Evolutionary conservation across 2,113 vertebrate species (phyloP).

Genomic region (Camelus bactrianus): DNA sequence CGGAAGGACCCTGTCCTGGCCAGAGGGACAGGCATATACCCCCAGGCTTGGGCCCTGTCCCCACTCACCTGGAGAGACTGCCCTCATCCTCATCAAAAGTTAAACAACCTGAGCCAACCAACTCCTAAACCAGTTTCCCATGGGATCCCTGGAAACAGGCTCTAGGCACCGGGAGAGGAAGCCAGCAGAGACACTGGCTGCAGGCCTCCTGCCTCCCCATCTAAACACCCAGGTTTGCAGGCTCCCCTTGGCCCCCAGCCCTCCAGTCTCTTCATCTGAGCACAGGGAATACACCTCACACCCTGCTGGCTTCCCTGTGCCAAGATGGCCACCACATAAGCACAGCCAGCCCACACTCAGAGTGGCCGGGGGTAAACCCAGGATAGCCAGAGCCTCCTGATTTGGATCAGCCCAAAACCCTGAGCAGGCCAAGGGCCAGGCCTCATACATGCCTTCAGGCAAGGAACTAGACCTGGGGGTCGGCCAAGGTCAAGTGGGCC

Average conservation of each 20-base stretch:
- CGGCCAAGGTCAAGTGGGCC: background rate
- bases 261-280: background rate
- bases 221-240: background rate
- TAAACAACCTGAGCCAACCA: slow-evolving; percentile 32
- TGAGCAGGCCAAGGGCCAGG: background rate
- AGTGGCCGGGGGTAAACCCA: background rate
- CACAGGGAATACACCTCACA: background rate
- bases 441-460: background rate
- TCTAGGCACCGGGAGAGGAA: background rate
- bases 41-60: background rate
- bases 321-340: accelerated
- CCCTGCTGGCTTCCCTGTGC: background rate
- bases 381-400: background rate
- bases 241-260: background rate
- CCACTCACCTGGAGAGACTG: background rate
- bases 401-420: background rate
- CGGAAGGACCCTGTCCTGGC: background rate
- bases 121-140: slow-evolving; percentile 70
- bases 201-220: background rate
- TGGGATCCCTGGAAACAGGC: background rate
- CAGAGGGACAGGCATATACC: accelerated
- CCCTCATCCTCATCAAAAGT: slow-evolving; percentile 29
- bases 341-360: background rate
- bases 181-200: background rate
- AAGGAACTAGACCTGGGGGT: background rate